Base-by-base conservation (phyloP, 2,797 vertebrate species). In the Neomorphus geoffroyi region DNA sequence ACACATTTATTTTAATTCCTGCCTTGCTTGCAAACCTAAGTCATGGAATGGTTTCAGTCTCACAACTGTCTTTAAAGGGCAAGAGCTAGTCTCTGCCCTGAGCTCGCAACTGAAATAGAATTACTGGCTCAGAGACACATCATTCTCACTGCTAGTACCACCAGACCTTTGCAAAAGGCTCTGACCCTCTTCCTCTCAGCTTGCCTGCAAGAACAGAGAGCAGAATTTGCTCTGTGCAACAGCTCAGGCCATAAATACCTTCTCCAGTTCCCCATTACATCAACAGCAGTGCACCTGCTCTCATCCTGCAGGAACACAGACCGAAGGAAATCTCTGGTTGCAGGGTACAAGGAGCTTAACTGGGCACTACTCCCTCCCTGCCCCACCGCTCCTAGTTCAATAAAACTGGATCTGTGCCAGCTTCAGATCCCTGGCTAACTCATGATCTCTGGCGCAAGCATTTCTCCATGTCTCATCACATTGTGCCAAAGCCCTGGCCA, bases 231-330 rank as follows among this genome's bases (percentile, higher is more conserved):
- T 62, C 88, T 46, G 66, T 92, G 89, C 56, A 67, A 21, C 43
- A 91, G 89, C 79, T 62, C 83, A 30, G 35, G 48, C 91, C 84
- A 80, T 77, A 92, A 96, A 87, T 92, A 92, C 53, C 71, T 72
- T 85, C 86, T 82, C 37, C 85, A 82, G 5, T 80, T 80, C 46
- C 78, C 91, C 80, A 62, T 92, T 16, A 84, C 77, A 89, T 92
- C 95, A 94, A 21, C 91, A 87, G 89, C 72, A 18, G 53, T 30
- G 92, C 96, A 96, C 91, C 94, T 94, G 94, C 94, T 89, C 82
- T 80, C 18, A 0, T 32, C 14, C 71, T 41, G 81, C 74, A 24
- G 92, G 48, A 72, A 45, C 39, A 24, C 2, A 22, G 77, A 64
- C 69, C 41, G 48, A 54, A 19, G 64, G 66, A 69, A 94, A 57